Evolutionary conservation across 2,113 vertebrate species (phyloP).

Genomic region (Paraplagusia blochii): DNA sequence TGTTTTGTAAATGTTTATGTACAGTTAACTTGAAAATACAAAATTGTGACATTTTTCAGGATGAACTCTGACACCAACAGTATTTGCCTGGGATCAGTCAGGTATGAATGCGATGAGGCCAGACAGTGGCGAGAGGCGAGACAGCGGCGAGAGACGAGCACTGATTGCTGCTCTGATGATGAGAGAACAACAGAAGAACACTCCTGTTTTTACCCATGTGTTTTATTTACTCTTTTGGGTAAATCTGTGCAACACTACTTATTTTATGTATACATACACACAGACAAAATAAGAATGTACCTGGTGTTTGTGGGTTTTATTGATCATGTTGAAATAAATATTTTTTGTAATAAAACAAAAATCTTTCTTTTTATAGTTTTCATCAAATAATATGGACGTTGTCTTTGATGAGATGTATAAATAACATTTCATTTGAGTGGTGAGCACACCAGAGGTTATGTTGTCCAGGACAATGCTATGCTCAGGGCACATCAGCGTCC

Average conservation of each 20-base stretch:
- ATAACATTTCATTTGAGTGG: not conserved
- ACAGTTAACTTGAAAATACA: not conserved
- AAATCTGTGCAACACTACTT: conserved; percentile 53
- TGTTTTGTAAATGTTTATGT: not conserved
- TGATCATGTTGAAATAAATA: conserved; percentile 32
- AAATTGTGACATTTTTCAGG: conserved; percentile 28
- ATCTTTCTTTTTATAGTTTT: not conserved
- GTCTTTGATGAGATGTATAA: no score
- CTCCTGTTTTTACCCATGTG: conserved; percentile 34
- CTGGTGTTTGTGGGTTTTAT: conserved; percentile 36
- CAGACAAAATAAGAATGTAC: conserved; percentile 8
- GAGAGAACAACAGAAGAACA: conserved; percentile 20
- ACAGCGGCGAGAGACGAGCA: conserved; percentile 15
- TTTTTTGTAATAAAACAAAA: not conserved
- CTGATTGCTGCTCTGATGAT: conserved; percentile 6
- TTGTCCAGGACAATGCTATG: no score
- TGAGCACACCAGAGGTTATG: no score
- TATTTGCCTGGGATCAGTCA: conserved; percentile 30
- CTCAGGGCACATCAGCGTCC: no score
- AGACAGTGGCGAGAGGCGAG: not conserved
- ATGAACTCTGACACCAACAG: conserved; percentile 56
- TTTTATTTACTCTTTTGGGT: conserved; percentile 71
- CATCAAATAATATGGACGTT: no score
- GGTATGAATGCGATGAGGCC: not conserved
- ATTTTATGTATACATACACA: conserved; percentile 18